These are phyloP conservation scores for Bradypodion pumilum DNA, from an alignment of 2,797 vertebrate species.

Conservation along the genomic window DNA sequence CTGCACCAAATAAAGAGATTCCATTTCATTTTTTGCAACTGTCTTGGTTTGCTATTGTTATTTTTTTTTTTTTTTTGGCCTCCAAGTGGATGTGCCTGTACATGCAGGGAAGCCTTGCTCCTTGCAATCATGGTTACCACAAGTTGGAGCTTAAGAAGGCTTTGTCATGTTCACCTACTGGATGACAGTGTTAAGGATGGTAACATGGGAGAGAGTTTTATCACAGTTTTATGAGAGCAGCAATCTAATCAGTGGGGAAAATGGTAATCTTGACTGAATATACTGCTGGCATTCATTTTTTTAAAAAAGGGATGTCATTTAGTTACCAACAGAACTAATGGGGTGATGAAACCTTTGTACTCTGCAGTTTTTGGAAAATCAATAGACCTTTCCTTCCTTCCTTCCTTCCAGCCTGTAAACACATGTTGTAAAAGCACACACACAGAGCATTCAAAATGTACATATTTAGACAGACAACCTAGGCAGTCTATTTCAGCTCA, in stretches of 20 bases:
- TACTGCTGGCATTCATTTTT: not conserved
- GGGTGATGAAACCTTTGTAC: not conserved
- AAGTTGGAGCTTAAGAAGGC: not conserved
- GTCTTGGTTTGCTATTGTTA: not conserved
- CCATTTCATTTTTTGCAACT: conserved; percentile 4
- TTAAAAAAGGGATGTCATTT: conserved; percentile 1
- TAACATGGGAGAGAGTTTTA: not conserved
- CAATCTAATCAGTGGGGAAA: not conserved
- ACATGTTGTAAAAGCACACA: no score
- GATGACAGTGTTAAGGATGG: not conserved
- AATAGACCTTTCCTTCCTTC: not conserved
- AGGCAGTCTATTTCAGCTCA: conserved; percentile 31
- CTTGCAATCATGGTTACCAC: not conserved
- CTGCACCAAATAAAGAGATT: conserved; percentile 55
- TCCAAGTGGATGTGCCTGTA: conserved; percentile 33
- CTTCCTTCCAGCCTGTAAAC: not conserved
- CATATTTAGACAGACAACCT: conserved; percentile 44
- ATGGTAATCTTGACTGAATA: not conserved
- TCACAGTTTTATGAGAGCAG: not conserved
- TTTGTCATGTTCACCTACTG: not conserved
- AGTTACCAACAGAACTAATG: conserved; percentile 4
- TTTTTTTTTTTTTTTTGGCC: not conserved
- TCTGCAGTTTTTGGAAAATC: not conserved
- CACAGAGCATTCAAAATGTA: not conserved
- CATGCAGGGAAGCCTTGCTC: conserved; percentile 22